A percentile compares a stretch with the other conserved stretches of the same genome.
These are phyloP conservation scores for Camponotus floridanus DNA, from an alignment of 1,140 invertebrate genomes.

Conservation along the genomic window DNA sequence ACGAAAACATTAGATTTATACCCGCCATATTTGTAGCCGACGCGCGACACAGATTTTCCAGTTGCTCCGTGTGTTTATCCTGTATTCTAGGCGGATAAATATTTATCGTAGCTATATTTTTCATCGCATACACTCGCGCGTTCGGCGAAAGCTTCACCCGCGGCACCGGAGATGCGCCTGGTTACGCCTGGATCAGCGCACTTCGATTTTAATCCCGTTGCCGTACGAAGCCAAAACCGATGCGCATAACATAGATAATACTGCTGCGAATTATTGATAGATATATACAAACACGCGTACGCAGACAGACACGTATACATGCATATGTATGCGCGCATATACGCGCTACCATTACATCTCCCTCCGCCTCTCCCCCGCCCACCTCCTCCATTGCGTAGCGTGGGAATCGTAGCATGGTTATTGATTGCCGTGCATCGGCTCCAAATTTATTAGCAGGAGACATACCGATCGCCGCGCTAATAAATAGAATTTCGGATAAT, in stretches of 20 bases:
- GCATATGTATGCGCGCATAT: not conserved
- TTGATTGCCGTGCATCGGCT: slow-evolving; percentile 48
- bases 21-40: slow-evolving; percentile 24
- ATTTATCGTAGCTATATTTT: slow-evolving; percentile 60
- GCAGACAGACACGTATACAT: no score
- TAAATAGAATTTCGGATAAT: slow-evolving; percentile 60
- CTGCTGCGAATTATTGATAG: slow-evolving; percentile 58
- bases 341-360: slow-evolving; percentile 14
- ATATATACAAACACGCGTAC: not conserved
- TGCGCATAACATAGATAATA: slow-evolving; percentile 56
- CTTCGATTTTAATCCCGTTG: slow-evolving; percentile 57
- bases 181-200: slow-evolving; percentile 49
- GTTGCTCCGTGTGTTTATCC: slow-evolving; percentile 42
- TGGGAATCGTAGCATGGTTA: slow-evolving; percentile 39
- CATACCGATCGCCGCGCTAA: slow-evolving; percentile 49
- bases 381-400: not conserved
- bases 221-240: slow-evolving; percentile 52
- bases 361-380: no score
- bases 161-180: slow-evolving; percentile 38
- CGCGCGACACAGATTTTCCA: slow-evolving; percentile 43
- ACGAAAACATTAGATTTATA: slow-evolving; percentile 58
- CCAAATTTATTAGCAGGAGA: slow-evolving; percentile 56
- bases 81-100: slow-evolving; percentile 60
- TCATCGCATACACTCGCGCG: slow-evolving; percentile 20
- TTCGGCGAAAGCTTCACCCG: slow-evolving; percentile 41